A percentile compares a stretch with the other conserved stretches of the same genome.
These are phyloP conservation scores for Tricholauxania praeusta DNA, from an alignment of 2,888 invertebrate species.

Conservation along the genomic window DNA sequence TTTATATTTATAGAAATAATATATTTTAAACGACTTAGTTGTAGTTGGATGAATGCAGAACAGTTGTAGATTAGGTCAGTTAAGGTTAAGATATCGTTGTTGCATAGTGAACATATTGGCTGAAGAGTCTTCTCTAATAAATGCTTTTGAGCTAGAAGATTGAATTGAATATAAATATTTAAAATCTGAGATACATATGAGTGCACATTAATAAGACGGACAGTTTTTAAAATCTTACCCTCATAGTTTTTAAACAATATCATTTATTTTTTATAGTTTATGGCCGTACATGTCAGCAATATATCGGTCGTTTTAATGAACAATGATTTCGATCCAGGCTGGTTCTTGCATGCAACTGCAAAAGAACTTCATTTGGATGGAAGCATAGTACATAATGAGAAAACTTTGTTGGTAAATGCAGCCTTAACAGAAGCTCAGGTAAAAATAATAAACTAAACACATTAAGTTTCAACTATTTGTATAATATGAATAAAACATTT, in stretches of 20 bases:
- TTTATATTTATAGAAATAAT: too few relatives aligned
- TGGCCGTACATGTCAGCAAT: constrained; percentile 86
- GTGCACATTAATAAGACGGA: too few relatives aligned
- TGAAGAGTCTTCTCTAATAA: too few relatives aligned
- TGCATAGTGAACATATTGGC: too few relatives aligned
- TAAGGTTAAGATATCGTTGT: too few relatives aligned
- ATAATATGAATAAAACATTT: constrained; percentile 7
- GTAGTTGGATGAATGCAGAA: too few relatives aligned
- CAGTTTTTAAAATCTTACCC: too few relatives aligned
- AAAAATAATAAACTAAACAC: constrained; percentile 11
- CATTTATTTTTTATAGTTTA: constrained; percentile 73
- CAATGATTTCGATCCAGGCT: constrained; percentile 74
- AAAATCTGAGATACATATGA: too few relatives aligned
- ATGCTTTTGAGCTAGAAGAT: too few relatives aligned
- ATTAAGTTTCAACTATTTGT: constrained; percentile 10
- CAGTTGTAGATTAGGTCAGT: too few relatives aligned
- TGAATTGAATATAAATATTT: too few relatives aligned
- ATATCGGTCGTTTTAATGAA: constrained; percentile 75
- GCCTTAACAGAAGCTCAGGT: constrained; percentile 77
- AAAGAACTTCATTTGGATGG: constrained; percentile 77
- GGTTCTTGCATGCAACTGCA: constrained; percentile 79
- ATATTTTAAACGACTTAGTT: too few relatives aligned
- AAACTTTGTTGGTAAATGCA: constrained; percentile 79
- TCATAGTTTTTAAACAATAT: background rate
- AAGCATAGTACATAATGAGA: constrained; percentile 77